Conservation (phyloP, 2,797 vertebrate genomes). For the Mastacembelus armatus region DNA sequence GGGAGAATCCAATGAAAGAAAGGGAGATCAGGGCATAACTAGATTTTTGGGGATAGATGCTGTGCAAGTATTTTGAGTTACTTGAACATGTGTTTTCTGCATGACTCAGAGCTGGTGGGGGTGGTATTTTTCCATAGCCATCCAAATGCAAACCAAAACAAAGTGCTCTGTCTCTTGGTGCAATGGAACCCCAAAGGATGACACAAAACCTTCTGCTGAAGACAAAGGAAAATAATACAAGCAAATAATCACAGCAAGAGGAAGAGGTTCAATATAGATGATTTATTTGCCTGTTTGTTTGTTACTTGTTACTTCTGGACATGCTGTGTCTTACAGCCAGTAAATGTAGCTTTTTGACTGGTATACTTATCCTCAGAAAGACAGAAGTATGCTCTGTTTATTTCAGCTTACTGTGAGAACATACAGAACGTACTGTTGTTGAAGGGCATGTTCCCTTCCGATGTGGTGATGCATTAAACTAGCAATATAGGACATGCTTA, state of each 20-base stretch:
- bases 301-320: constrained; percentile 22
- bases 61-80: constrained; percentile 61
- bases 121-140: constrained; percentile 26
- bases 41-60: constrained; percentile 47
- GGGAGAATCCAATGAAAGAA: neutral
- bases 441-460: constrained; percentile 49
- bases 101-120: constrained; percentile 45
- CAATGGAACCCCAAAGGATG: constrained; percentile 30
- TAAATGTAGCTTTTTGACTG: constrained; percentile 14
- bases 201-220: constrained; percentile 17
- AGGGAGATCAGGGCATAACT: constrained; percentile 35
- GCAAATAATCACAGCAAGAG: constrained; percentile 17
- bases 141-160: constrained; percentile 46
- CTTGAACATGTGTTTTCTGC: constrained; percentile 56
- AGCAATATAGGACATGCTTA: constrained; percentile 58
- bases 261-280: constrained; percentile 33
- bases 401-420: neutral
- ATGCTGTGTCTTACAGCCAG: constrained; percentile 1
- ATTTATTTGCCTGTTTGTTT: constrained; percentile 47
- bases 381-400: constrained; percentile 9
- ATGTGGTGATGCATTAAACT: constrained; percentile 52
- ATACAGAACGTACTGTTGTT: neutral
- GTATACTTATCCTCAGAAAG: constrained; percentile 19
- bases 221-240: constrained; percentile 23
- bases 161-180: constrained; percentile 37